These are phyloP conservation scores for Microctenopoma steveboyesi DNA, from an alignment of 2,797 vertebrate genomes.

Conservation along the genomic window DNA sequence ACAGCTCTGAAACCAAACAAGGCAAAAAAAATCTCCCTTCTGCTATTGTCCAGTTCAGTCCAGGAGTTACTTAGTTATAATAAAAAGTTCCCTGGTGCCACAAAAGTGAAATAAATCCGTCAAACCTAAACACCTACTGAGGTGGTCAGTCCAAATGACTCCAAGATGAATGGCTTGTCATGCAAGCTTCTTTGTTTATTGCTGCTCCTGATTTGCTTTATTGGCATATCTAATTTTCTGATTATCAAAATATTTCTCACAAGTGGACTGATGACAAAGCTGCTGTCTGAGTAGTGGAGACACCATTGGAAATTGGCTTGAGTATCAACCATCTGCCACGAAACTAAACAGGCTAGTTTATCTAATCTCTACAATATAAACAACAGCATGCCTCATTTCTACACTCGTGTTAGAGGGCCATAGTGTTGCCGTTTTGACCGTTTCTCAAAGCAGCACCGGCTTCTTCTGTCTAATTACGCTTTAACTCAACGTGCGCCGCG, in stretches of 20 bases:
- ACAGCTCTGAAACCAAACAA: slow-evolving; percentile 39
- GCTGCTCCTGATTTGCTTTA: slow-evolving; percentile 75
- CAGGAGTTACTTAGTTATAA: slow-evolving; percentile 83
- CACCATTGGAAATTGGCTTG: slow-evolving; percentile 88
- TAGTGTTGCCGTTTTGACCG: slow-evolving; percentile 63
- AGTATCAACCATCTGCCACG: slow-evolving; percentile 90
- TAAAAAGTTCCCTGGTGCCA: slow-evolving; percentile 87
- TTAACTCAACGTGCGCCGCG: slow-evolving; percentile 52
- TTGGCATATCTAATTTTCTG: slow-evolving; percentile 84
- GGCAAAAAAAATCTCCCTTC: slow-evolving; percentile 13
- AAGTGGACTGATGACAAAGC: slow-evolving; percentile 81
- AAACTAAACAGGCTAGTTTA: slow-evolving; percentile 91
- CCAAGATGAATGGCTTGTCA: slow-evolving; percentile 86
- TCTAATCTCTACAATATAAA: slow-evolving; percentile 93
- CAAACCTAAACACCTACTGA: slow-evolving; percentile 90
- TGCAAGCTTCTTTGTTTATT: slow-evolving; percentile 80
- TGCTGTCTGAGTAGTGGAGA: slow-evolving; percentile 87
- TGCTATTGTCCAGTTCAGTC: slow-evolving; percentile 74
- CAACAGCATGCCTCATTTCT: slow-evolving; percentile 90
- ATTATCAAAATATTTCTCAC: slow-evolving; percentile 86
- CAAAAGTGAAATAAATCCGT: slow-evolving; percentile 88
- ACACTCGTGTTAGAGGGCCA: slow-evolving; percentile 82
- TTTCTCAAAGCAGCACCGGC: slow-evolving; percentile 49
- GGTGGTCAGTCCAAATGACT: slow-evolving; percentile 88
- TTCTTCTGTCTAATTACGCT: slow-evolving; percentile 43